phyloP scores from a whole-genome alignment of 2,113 vertebrate genomes.

The Colaptes auratus region DNA sequence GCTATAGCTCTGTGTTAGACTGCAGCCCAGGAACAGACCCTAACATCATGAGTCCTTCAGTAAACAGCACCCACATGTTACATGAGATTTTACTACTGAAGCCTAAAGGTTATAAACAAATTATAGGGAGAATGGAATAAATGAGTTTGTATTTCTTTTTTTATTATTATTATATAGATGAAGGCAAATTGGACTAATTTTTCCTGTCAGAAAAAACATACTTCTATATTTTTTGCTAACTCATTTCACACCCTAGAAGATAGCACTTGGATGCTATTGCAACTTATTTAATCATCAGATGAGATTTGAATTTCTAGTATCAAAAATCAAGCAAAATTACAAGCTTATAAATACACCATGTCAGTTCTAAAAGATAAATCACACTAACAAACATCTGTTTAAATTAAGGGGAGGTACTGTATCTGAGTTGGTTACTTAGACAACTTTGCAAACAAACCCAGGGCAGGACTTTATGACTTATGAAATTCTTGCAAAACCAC shows the following conservation, averaged over 20 bases:
- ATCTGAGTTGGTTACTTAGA: not conserved
- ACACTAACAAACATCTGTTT: not conserved
- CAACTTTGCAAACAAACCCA: not conserved
- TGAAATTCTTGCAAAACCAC: not conserved
- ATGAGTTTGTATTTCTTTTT: not conserved
- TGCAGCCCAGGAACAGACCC: not conserved
- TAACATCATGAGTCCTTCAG: not conserved
- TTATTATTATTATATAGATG: not conserved
- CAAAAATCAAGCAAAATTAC: not conserved
- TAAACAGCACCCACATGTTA: not conserved
- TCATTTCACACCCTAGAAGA: not conserved
- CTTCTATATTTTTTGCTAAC: not conserved
- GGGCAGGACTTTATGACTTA: not conserved
- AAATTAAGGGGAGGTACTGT: not conserved
- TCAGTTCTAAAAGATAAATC: not conserved
- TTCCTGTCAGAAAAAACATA: not conserved
- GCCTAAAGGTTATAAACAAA: not conserved
- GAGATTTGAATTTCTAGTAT: not conserved
- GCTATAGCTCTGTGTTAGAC: not conserved
- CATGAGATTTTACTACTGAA: not conserved
- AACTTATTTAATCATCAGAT: not conserved
- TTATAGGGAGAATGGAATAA: not conserved
- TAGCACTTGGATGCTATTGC: not conserved
- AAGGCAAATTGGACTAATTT: not conserved
- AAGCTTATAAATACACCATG: not conserved